phyloP scores from a whole-genome alignment of 2,888 invertebrate genomes.

The Rhagonycha fulva region DNA sequence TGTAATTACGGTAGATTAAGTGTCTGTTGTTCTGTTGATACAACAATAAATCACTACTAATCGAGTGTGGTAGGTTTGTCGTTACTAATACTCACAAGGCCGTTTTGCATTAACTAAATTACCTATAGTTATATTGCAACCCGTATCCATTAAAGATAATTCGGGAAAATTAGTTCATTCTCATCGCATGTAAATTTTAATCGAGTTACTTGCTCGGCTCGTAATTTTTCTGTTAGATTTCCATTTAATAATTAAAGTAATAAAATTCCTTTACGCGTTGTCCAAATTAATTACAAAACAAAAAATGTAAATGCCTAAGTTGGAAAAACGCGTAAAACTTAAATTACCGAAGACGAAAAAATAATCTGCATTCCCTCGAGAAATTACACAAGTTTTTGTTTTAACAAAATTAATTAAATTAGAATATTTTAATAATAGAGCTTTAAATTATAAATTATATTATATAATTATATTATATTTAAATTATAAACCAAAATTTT shows the following conservation, averaged over 20 bases:
- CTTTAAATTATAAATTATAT: too few relatives aligned
- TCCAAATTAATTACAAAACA: neutral
- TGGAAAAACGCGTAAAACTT: neutral
- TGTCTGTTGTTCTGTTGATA: neutral
- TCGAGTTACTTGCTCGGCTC: neutral
- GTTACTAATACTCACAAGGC: constrained; percentile 3
- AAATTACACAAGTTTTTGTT: neutral
- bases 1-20: neutral
- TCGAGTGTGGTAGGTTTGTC: neutral
- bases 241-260: neutral
- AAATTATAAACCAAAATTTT: neutral
- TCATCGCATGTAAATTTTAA: neutral
- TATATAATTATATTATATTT: too few relatives aligned
- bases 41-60: neutral
- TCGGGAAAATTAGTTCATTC: neutral
- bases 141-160: constrained; percentile 6
- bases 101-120: constrained; percentile 10
- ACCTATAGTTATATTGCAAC: constrained; percentile 3
- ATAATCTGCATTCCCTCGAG: neutral
- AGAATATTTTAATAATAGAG: neutral
- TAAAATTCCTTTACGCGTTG: neutral
- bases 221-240: neutral
- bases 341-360: neutral
- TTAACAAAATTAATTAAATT: neutral
- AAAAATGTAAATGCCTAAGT: neutral